A percentile compares a stretch with the other conserved stretches of the same genome.
These are phyloP conservation scores for Dasypogon diadema DNA, from an alignment of 2,888 invertebrate species.

Conservation along the genomic window DNA sequence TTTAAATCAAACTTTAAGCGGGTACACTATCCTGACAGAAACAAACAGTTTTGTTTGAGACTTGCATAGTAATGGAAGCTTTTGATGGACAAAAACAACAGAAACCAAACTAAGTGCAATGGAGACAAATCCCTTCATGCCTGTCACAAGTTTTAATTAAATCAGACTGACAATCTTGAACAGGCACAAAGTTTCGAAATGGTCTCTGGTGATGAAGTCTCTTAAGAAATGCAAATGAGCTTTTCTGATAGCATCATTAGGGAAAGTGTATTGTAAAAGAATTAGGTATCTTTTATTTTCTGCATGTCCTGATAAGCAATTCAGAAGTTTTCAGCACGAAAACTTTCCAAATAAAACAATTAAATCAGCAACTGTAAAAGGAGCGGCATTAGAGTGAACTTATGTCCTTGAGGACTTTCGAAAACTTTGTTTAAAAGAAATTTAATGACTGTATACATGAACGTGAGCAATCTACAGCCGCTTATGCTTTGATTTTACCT, in stretches of 20 bases:
- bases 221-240: constrained; percentile 36
- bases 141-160: constrained; percentile 52
- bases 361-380: background rate
- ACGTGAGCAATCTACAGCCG: no score
- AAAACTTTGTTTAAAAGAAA: no score
- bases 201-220: constrained; percentile 36
- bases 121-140: constrained; percentile 48
- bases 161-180: constrained; percentile 27
- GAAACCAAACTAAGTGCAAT: constrained; percentile 41
- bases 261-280: background rate
- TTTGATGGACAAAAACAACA: constrained; percentile 24
- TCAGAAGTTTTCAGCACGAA: background rate
- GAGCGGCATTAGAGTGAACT: no score
- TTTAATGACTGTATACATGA: no score
- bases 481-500: no score
- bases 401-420: no score
- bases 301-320: background rate
- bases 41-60: constrained; percentile 49
- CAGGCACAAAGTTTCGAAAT: constrained; percentile 24
- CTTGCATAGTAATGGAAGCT: constrained; percentile 30
- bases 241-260: background rate
- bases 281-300: background rate
- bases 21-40: constrained; percentile 42
- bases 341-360: background rate
- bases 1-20: constrained; percentile 36